Base-by-base conservation (phyloP, 1,140 invertebrate genomes). In the Cecropterus lyciades region DNA sequence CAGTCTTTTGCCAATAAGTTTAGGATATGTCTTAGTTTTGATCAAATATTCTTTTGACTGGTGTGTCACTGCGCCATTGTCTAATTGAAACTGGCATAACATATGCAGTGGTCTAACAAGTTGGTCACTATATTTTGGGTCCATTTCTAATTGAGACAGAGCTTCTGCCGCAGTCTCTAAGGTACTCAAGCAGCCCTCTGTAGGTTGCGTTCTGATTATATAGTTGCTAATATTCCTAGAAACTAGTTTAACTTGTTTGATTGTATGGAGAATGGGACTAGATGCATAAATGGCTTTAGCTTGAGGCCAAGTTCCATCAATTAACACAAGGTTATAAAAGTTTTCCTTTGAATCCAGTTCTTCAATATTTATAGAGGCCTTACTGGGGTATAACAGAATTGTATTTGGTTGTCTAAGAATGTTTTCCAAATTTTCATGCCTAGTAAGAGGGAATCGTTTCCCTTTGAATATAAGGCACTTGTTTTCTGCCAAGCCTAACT, bases 221-320 rank as follows among this genome's bases (percentile, higher is more conserved):
- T 98, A 99, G 87, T 96, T 95, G 87, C 98, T 98, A 46, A 93
- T 94, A 66, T 93, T 93, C 46, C 92, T 94, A 4, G 94, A 93
- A 43, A 96, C 89, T 27, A 98, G 91, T 89, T 98, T 97, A 1
- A 98, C 96, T 79, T 96, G 95, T 70, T 92, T 94, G 45, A 97
- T 80, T 49, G 87, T 90, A 75, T 95, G 94, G 42, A 97, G 84
- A 27, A 93, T 88, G n/a, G 94, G 93, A 85, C 95, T 96, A 45
- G 95, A 94, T 40, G 96, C 94, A 89, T 96, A 97, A 63, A 97
- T 97, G 11, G 95, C 95, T 92, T 97, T 98, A 9, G 98, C 97
- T 93, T 99, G 98, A 13, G 96, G 95, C 98, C 98, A 99, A 30
- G 98, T 99, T 24, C 98, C 98, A 94, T 99, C 98, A 70, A 99